Percentiles rank a stretch among this genome's conserved stretches.
Conservation (phyloP, 1,140 invertebrate species). For the Saxidomus purpurata region DNA sequence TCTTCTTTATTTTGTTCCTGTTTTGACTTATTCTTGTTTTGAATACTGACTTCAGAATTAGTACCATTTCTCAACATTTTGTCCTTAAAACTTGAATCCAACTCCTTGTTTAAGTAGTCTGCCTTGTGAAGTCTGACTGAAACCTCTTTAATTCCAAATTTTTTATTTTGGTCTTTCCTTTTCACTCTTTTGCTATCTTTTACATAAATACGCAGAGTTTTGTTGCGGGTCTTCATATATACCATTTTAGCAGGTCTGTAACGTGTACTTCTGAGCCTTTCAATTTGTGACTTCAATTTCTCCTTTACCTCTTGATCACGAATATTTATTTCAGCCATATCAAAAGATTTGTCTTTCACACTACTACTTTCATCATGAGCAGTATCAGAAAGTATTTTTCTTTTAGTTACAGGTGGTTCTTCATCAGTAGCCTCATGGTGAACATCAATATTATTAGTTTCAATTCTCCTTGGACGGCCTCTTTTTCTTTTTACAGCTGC, state of each 20-base stretch:
- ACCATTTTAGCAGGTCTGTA: neutral
- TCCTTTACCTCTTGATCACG: neutral
- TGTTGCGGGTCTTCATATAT: neutral
- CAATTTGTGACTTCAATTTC: slow-evolving; percentile 27
- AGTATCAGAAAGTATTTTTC: neutral
- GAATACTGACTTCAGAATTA: too few relatives aligned
- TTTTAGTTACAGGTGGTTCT: slow-evolving; percentile 19
- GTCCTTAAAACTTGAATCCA: too few relatives aligned
- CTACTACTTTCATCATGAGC: neutral
- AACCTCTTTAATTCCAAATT: neutral
- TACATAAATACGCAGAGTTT: neutral
- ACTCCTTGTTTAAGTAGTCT: neutral
- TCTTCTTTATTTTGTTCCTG: too few relatives aligned
- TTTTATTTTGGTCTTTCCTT: neutral
- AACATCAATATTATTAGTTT: neutral
- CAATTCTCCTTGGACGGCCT: neutral
- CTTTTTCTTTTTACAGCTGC: neutral
- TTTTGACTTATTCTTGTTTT: too few relatives aligned
- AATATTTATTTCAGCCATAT: neutral
- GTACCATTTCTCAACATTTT: too few relatives aligned
- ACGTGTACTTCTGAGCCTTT: neutral
- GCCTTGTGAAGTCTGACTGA: neutral
- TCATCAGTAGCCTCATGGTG: neutral
- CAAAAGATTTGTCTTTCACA: neutral
- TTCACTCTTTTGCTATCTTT: neutral